phyloP scores from a whole-genome alignment of 2,888 invertebrate genomes.

The Acleris sparsana region DNA sequence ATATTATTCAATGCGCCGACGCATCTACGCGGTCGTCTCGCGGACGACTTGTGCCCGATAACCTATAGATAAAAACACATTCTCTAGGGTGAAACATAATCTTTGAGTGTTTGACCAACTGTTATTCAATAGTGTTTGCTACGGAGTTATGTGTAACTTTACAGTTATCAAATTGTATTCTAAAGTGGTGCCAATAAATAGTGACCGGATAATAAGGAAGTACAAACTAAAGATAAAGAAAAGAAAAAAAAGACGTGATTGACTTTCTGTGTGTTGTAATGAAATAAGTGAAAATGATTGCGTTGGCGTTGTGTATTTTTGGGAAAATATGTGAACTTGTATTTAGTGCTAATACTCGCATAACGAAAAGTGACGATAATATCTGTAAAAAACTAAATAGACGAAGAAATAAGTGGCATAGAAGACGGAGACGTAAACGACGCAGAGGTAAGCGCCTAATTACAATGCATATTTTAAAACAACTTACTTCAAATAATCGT shows the following conservation, averaged over 20 bases:
- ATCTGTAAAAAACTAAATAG: constrained; percentile 26
- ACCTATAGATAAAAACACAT: constrained; percentile 60
- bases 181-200: constrained; percentile 39
- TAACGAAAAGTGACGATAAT: constrained; percentile 38
- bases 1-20: constrained; percentile 48
- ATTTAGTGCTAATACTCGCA: constrained; percentile 45
- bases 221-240: constrained; percentile 52
- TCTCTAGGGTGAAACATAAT: constrained; percentile 37
- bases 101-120: constrained; percentile 35
- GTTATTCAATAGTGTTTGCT: constrained; percentile 42
- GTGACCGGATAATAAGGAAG: constrained; percentile 43
- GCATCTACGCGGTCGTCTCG: constrained; percentile 51
- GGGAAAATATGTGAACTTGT: constrained; percentile 62
- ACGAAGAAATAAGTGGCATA: constrained; percentile 42
- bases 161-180: constrained; percentile 43
- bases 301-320: constrained; percentile 63
- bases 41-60: constrained; percentile 55
- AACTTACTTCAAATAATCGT: too few relatives aligned
- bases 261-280: constrained; percentile 19
- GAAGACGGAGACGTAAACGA: constrained; percentile 45
- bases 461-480: too few relatives aligned
- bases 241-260: constrained; percentile 54
- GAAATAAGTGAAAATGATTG: constrained; percentile 62
- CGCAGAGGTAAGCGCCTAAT: constrained; percentile 45
- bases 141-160: constrained; percentile 52